These are phyloP conservation scores for Mizuhopecten yessoensis DNA, from an alignment of 1,140 invertebrate species.

Conservation along the genomic window DNA sequence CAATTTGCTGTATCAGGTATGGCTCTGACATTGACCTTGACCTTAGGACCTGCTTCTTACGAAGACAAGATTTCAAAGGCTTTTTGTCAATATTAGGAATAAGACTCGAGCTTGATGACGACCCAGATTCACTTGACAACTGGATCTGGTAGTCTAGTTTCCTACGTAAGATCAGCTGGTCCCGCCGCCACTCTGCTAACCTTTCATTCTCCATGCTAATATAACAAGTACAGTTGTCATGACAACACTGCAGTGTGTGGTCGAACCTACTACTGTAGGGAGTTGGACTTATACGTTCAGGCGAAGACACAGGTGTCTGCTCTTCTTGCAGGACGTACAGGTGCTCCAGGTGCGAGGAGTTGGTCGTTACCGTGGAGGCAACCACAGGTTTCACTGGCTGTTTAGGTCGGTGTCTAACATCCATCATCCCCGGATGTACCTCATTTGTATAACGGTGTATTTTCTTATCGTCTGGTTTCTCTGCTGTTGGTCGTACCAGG, in stretches of 20 bases:
- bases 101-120: constrained; percentile 67
- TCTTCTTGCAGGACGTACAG: constrained; percentile 75
- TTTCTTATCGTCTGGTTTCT: constrained; percentile 56
- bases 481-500: neutral
- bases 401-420: constrained; percentile 53
- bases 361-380: constrained; percentile 49
- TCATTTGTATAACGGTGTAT: constrained; percentile 72
- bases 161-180: constrained; percentile 48
- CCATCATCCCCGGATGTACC: constrained; percentile 59
- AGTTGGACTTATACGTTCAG: constrained; percentile 60
- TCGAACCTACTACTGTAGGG: constrained; percentile 48
- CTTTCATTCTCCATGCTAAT: constrained; percentile 55
- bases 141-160: constrained; percentile 60
- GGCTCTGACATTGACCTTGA: constrained; percentile 74
- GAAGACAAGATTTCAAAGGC: constrained; percentile 79
- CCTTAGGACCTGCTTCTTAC: constrained; percentile 70
- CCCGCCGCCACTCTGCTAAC: constrained; percentile 44
- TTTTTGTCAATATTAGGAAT: constrained; percentile 69
- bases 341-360: constrained; percentile 64
- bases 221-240: constrained; percentile 48
- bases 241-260: constrained; percentile 53
- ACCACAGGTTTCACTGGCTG: constrained; percentile 51
- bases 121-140: constrained; percentile 62
- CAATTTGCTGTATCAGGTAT: constrained; percentile 62
- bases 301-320: constrained; percentile 70